phyloP scores from a whole-genome alignment of 1,140 invertebrate species.

The Anastrepha ludens region DNA sequence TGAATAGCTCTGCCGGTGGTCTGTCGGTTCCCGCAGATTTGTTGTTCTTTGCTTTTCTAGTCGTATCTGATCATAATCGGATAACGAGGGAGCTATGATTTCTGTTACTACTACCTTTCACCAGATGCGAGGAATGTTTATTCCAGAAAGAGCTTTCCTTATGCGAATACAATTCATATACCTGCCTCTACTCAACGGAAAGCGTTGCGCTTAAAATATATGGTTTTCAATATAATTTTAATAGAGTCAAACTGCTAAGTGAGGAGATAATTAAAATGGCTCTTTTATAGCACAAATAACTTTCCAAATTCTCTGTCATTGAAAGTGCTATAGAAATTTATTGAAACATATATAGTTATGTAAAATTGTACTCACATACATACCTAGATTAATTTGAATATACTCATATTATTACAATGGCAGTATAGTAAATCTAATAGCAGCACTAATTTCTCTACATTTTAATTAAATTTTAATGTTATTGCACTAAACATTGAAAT shows the following conservation, averaged over 20 bases:
- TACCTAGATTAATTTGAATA: neutral
- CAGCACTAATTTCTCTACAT: slow-evolving; percentile 45
- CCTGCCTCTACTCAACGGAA: too few species aligned
- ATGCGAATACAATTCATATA: too few species aligned
- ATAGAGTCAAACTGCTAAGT: neutral
- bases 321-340: neutral
- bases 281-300: slow-evolving; percentile 15
- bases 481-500: slow-evolving; percentile 50
- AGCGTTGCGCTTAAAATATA: neutral
- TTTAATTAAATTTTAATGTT: slow-evolving; percentile 47
- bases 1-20: too few species aligned
- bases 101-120: too few species aligned
- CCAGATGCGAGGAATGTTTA: too few species aligned
- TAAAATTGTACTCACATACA: neutral
- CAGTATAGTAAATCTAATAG: slow-evolving; percentile 25
- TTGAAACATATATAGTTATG: too few species aligned
- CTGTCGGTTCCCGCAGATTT: too few species aligned
- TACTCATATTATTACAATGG: neutral
- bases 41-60: too few species aligned
- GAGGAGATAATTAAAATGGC: neutral
- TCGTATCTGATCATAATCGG: too few species aligned
- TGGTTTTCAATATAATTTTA: neutral
- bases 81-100: too few species aligned
- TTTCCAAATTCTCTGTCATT: slow-evolving; percentile 11
- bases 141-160: too few species aligned